Evolutionary conservation across 2,113 vertebrate genomes (phyloP).

Genomic region (Procavia capensis): DNA sequence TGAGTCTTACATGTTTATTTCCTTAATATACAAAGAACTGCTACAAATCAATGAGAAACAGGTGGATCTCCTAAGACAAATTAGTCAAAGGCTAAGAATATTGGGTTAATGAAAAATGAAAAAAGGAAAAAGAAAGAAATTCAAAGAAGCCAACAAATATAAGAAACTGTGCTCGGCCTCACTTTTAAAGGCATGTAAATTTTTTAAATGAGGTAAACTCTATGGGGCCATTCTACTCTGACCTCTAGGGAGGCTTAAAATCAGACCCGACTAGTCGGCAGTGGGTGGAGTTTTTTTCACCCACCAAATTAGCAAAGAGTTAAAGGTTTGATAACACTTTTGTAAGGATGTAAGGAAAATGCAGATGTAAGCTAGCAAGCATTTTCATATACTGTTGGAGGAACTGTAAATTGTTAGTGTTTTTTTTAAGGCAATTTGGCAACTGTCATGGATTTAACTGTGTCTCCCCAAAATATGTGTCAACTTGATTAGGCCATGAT

Average conservation of each 20-base stretch:
- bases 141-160: neutral
- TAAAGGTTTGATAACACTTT: neutral
- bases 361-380: neutral
- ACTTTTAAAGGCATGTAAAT: neutral
- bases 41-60: conserved; percentile 37
- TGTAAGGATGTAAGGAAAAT: neutral
- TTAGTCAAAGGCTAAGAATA: neutral
- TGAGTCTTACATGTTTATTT: neutral
- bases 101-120: neutral
- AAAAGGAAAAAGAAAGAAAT: neutral
- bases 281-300: no score
- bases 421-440: neutral
- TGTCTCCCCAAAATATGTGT: no score
- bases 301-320: neutral
- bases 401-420: neutral
- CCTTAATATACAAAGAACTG: conserved; percentile 34
- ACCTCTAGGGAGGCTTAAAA: no score
- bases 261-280: no score
- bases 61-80: neutral
- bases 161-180: neutral
- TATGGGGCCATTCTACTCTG: no score
- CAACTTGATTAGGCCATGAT: no score
- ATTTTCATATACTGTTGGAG: neutral
- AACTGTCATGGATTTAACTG: no score
- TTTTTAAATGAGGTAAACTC: neutral